A percentile compares a stretch with the other conserved stretches of the same genome.
Conservation (phyloP, 2,113 vertebrate species). For the Blennius ocellaris region DNA sequence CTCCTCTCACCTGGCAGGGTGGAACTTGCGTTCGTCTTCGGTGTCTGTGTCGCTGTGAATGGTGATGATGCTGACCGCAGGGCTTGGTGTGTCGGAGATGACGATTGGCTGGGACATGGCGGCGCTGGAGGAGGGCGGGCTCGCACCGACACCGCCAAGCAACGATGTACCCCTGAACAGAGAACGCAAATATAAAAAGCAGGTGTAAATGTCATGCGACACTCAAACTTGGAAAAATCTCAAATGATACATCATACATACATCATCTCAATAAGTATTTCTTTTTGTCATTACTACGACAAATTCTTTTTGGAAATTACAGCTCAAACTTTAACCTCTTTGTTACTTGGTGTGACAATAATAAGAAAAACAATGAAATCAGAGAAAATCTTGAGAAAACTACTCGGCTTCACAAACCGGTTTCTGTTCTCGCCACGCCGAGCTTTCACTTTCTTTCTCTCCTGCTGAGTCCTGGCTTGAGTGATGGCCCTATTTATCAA, state of each 20-base stretch:
- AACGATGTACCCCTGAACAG: constrained; percentile 75
- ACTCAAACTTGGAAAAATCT: not conserved
- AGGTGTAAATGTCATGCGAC: not conserved
- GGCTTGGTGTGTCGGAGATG: constrained; percentile 98
- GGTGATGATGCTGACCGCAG: constrained; percentile 97
- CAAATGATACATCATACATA: too few species aligned
- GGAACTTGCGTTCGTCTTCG: constrained; percentile 97
- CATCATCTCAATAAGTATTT: too few species aligned
- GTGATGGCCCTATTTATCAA: constrained; percentile 82
- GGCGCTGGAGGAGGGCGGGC: constrained; percentile 53
- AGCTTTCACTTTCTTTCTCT: constrained; percentile 85
- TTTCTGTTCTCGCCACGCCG: constrained; percentile 76
- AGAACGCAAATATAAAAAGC: not conserved
- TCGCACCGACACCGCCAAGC: constrained; percentile 80
- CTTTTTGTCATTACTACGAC: too few species aligned
- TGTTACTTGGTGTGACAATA: too few species aligned
- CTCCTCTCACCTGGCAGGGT: constrained; percentile 88
- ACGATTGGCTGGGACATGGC: constrained; percentile 91
- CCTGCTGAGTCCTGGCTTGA: constrained; percentile 81
- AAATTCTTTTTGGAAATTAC: too few species aligned
- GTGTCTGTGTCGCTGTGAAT: constrained; percentile 99
- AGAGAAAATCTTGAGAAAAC: too few species aligned
- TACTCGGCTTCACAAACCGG: constrained; percentile 61
- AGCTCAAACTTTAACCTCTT: too few species aligned
- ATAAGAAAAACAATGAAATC: too few species aligned